These are phyloP conservation scores for Phyllopteryx taeniolatus DNA, from an alignment of 2,113 vertebrate species.

Conservation along the genomic window DNA sequence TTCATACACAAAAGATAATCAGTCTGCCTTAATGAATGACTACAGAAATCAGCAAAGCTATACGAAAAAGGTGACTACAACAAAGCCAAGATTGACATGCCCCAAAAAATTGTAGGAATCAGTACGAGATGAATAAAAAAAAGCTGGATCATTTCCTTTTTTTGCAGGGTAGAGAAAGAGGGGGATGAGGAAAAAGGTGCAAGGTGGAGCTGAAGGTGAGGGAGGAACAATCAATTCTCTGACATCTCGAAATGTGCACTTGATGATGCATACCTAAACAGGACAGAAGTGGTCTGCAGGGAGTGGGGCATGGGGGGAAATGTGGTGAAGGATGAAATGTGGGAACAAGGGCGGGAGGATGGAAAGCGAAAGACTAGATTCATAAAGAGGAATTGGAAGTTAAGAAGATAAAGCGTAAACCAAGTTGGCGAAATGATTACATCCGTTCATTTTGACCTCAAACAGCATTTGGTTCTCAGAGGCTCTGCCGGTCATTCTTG, in stretches of 20 bases:
- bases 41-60: no score
- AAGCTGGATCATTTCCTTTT: constrained; percentile 10
- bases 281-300: constrained; percentile 44
- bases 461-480: constrained; percentile 38
- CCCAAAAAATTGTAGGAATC: constrained; percentile 29
- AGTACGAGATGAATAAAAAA: constrained; percentile 22
- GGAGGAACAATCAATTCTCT: constrained; percentile 63
- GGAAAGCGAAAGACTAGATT: constrained; percentile 27
- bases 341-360: background rate
- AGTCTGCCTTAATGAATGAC: no score
- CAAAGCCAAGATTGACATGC: constrained; percentile 43
- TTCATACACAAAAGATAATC: no score
- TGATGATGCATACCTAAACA: constrained; percentile 72
- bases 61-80: background rate
- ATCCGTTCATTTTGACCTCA: constrained; percentile 31
- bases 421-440: constrained; percentile 36
- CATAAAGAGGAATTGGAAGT: constrained; percentile 49
- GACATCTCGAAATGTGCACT: constrained; percentile 65
- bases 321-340: constrained; percentile 24
- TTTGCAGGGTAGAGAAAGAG: constrained; percentile 4
- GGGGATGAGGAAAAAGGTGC: constrained; percentile 23
- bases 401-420: constrained; percentile 34
- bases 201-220: constrained; percentile 56
- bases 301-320: constrained; percentile 26
- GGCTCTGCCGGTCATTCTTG: constrained; percentile 37